These are phyloP conservation scores for Sphaeridia pumilis DNA, from an alignment of 2,888 invertebrate species.

Conservation along the genomic window DNA sequence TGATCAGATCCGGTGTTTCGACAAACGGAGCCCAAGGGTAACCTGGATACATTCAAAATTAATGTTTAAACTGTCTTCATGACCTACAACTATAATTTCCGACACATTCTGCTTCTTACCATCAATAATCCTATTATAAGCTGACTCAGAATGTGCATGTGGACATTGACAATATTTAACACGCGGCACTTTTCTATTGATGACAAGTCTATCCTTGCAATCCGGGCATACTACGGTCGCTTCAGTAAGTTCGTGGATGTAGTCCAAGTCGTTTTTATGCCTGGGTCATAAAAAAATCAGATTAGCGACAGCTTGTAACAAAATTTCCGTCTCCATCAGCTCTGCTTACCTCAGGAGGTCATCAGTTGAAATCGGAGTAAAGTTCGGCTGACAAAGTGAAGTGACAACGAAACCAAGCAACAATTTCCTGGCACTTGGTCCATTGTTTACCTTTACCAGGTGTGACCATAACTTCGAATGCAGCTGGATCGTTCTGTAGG, in stretches of 20 bases:
- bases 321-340: neutral
- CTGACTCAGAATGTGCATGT: conserved; percentile 20
- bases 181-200: conserved; percentile 41
- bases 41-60: conserved; percentile 27
- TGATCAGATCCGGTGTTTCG: conserved; percentile 62
- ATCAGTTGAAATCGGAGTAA: conserved; percentile 16
- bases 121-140: conserved; percentile 19
- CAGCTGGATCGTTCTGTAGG: conserved; percentile 28
- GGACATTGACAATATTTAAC: conserved; percentile 45
- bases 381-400: conserved; percentile 25
- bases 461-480: conserved; percentile 33
- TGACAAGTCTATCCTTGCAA: conserved; percentile 43
- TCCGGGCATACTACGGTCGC: conserved; percentile 46
- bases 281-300: conserved; percentile 39
- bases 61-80: neutral
- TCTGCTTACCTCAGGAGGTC: conserved; percentile 18
- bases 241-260: conserved; percentile 45
- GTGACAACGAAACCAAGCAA: conserved; percentile 23
- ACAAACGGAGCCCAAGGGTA: conserved; percentile 66
- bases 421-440: conserved; percentile 17
- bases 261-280: conserved; percentile 49
- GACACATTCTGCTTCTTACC: conserved; percentile 5
- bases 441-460: conserved; percentile 7
- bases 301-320: neutral
- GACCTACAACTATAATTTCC: neutral